phyloP scores from a whole-genome alignment of 2,113 vertebrate genomes.

The Cryptotis parvus region DNA sequence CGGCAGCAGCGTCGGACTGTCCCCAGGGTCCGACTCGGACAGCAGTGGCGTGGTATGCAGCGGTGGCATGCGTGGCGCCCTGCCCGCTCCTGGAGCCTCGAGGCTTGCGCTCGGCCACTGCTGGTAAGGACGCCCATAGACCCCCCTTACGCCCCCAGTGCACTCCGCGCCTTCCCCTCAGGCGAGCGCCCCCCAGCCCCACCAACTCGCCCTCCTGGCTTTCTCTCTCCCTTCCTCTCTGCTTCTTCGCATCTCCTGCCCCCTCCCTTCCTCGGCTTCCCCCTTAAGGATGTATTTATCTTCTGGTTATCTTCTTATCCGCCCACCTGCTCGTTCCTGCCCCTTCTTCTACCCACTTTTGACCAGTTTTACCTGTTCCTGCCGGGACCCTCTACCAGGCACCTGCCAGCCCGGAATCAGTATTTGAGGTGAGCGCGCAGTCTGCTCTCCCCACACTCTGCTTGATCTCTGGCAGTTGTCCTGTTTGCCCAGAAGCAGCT shows the following conservation, averaged over 20 bases:
- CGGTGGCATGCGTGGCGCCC: slow-evolving; percentile 92
- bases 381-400: no score
- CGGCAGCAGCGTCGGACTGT: slow-evolving; percentile 89
- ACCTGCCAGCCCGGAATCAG: no score
- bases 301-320: background rate
- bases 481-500: no score
- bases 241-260: background rate
- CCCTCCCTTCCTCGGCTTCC: background rate
- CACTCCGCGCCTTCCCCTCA: no score
- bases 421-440: no score
- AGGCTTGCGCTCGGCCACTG: slow-evolving; percentile 96
- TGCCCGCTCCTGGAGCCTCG: slow-evolving; percentile 97
- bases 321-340: background rate
- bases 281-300: background rate
- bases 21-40: slow-evolving; percentile 94
- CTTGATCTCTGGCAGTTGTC: no score
- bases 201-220: no score
- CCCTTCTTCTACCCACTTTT: background rate
- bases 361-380: no score
- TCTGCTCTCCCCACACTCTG: no score
- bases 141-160: no score
- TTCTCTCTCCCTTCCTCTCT: no score
- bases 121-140: slow-evolving; percentile 91
- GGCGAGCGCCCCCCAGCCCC: no score
- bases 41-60: slow-evolving; percentile 91